Evolutionary conservation across 2,113 vertebrate genomes (phyloP).

Genomic region (Sylvilagus bachmani): DNA sequence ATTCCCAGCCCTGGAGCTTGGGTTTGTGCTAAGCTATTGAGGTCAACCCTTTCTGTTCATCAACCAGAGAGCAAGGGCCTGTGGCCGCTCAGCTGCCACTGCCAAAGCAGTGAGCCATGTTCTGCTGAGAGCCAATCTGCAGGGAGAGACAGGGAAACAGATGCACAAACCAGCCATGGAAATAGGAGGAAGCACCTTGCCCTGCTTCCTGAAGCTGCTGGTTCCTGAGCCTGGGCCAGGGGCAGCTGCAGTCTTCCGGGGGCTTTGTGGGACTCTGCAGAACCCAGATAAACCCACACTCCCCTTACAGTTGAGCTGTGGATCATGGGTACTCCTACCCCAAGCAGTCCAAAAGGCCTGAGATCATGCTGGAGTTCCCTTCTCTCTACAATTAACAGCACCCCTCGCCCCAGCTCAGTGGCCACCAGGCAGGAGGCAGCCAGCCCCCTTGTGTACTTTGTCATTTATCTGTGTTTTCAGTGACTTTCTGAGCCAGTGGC

Average conservation of each 20-base stretch:
- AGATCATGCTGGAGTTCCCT: too few relatives aligned
- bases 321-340: fast-evolving
- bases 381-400: neutral
- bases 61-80: neutral
- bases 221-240: neutral
- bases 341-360: too few relatives aligned
- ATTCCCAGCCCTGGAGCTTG: neutral
- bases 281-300: neutral
- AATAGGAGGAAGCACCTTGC: neutral
- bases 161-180: neutral
- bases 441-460: too few relatives aligned
- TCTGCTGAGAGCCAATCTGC: neutral
- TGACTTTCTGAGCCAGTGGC: neutral
- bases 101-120: neutral
- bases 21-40: neutral
- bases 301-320: neutral
- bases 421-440: neutral
- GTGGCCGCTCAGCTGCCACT: neutral
- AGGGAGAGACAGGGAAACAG: neutral
- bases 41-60: neutral
- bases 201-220: too few relatives aligned
- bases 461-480: neutral
- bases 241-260: too few relatives aligned
- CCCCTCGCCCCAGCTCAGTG: neutral
- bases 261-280: neutral